Evolutionary conservation across 2,888 invertebrate species (phyloP), one percentile per base, ranked within the genome.

Genomic region (Tanypteryx hageni): DNA sequence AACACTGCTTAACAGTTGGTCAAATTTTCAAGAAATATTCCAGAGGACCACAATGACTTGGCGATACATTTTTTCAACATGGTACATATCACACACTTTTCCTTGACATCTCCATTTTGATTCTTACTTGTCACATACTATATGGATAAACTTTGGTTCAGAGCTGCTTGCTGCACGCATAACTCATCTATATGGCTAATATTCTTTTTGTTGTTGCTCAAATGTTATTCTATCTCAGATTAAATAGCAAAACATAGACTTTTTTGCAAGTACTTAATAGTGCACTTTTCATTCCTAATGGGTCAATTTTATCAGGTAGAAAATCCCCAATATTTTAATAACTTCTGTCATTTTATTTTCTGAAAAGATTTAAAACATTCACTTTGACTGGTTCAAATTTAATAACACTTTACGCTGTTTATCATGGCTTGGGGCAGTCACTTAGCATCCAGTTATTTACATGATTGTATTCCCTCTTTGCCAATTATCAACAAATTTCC

Each of bases 301-400:
- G 76, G 22, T 76, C 11, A 76, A 27, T 27, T 76, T 27, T 76
- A 13, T 68, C 68, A 4, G 11, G 76, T 27, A 27, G 68, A 18
- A 68, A 68, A n/a, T 89, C 64, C 44, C 89, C 64, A 89, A 44
- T 44, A 89, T 89, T 89, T 89, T 56, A 64, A 27, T 44, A 18
- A 18, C 56, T n/a, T 68, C 27, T 76, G 11, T 13, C 10, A 27
- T 76, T 27, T 76, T 76, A 27, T 22, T 76, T 76, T 76, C n/a
- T 31, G 27, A 10, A 61, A 9, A 31, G 56, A 58, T 68, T 16
- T 44, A 27, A 61, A 27, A 58, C 5, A 16, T 64, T 86, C 59
- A 16, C 9, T 44, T 16, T 59, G 2, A 86, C n/a, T 7, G 18
- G 18, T 83, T n/a, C 83, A 5, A 14, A 44, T 31, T 4, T 16